These are phyloP conservation scores for Bolinopsis microptera DNA, from an alignment of 37 sponge, comb jelly and placozoan genomes.

Conservation along the genomic window DNA sequence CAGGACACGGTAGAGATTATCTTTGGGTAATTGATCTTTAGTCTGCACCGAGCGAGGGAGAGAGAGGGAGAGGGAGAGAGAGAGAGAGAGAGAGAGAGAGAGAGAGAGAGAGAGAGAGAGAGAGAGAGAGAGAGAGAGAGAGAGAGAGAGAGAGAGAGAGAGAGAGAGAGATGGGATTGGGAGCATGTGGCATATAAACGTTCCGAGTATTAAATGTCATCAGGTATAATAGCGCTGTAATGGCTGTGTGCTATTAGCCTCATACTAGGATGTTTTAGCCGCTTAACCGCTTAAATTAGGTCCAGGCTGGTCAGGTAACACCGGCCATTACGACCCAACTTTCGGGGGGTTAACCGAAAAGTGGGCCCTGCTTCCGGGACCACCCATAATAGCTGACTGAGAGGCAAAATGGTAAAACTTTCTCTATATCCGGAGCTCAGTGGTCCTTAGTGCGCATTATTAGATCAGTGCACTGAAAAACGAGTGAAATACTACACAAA, in stretches of 20 bases:
- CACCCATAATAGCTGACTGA: too few relatives aligned
- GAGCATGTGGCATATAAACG: neutral
- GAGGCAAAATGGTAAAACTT: too few relatives aligned
- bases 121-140: too few relatives aligned
- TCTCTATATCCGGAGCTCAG: too few relatives aligned
- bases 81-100: too few relatives aligned
- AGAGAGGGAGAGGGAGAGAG: too few relatives aligned
- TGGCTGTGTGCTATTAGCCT: neutral
- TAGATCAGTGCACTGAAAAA: neutral
- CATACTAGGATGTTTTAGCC: neutral
- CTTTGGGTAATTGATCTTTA: neutral
- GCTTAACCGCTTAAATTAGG: neutral
- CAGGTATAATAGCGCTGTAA: neutral
- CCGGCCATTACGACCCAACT: neutral
- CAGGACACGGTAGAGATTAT: too few relatives aligned
- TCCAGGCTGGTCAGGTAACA: neutral
- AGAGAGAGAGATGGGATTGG: neutral
- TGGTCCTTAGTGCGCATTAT: too few relatives aligned
- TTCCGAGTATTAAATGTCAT: neutral
- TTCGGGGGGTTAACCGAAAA: neutral
- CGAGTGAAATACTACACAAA: neutral
- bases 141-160: too few relatives aligned
- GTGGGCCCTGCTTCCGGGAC: neutral
- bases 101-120: too few relatives aligned
- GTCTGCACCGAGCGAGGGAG: neutral